phyloP scores from a whole-genome alignment of 1,140 invertebrate genomes.

The Bombus sylvicola region DNA sequence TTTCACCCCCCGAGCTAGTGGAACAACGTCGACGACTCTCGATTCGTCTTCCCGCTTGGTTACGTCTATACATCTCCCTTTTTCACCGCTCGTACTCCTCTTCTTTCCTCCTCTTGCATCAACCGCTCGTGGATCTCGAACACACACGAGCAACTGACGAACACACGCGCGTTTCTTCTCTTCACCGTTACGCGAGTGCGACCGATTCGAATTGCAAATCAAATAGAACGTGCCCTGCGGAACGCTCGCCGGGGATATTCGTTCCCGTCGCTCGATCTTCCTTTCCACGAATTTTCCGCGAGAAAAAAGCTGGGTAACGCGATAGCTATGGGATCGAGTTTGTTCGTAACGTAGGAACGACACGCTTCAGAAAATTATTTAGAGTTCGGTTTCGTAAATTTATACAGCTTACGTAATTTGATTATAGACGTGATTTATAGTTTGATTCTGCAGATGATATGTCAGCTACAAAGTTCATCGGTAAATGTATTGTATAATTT shows the following conservation, averaged over 20 bases:
- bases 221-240: slow-evolving; percentile 53
- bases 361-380: background rate
- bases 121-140: background rate
- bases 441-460: too few species aligned
- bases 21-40: slow-evolving; percentile 46
- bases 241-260: slow-evolving; percentile 49
- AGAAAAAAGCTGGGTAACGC: background rate
- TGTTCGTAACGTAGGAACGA: background rate
- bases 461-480: too few species aligned
- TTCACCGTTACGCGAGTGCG: slow-evolving; percentile 39
- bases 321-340: background rate
- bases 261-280: slow-evolving; percentile 22
- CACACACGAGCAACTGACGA: background rate
- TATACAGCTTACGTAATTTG: background rate
- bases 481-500: too few species aligned
- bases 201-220: slow-evolving; percentile 70
- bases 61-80: background rate
- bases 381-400: background rate
- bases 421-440: background rate
- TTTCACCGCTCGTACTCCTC: background rate
- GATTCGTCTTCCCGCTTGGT: slow-evolving; percentile 59
- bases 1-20: slow-evolving; percentile 45
- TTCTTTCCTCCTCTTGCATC: background rate
- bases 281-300: slow-evolving; percentile 29
- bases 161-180: slow-evolving; percentile 30